These are phyloP conservation scores for Hippocampus barbouri DNA, from an alignment of 2,113 vertebrate genomes.

Conservation along the genomic window DNA sequence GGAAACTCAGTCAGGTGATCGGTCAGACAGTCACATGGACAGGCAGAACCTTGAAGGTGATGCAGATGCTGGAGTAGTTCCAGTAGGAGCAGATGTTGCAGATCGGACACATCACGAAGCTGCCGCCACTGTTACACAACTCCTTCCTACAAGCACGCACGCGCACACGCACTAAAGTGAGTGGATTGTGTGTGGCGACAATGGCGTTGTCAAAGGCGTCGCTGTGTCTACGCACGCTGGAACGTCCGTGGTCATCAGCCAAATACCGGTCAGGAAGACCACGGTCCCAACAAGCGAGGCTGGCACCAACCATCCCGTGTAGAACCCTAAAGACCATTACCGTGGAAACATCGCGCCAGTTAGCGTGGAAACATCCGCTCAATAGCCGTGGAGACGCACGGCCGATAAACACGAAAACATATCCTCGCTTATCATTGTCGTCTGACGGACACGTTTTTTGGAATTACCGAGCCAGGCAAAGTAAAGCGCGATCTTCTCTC, in stretches of 20 bases:
- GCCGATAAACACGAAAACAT: no score
- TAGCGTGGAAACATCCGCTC: conserved; percentile 19
- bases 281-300: conserved; percentile 69
- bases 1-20: neutral
- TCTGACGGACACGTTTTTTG: neutral
- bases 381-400: neutral
- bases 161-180: neutral
- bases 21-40: neutral
- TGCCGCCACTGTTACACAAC: conserved; percentile 62
- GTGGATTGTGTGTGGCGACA: no score
- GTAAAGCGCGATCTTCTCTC: conserved; percentile 75
- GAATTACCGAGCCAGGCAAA: conserved; percentile 73
- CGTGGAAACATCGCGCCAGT: neutral
- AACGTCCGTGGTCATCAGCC: conserved; percentile 65
- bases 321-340: conserved; percentile 67
- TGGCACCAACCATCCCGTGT: conserved; percentile 76
- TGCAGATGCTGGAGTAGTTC: conserved; percentile 79
- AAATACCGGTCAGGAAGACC: conserved; percentile 71
- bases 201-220: neutral
- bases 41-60: conserved; percentile 73
- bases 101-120: conserved; percentile 75
- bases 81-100: conserved; percentile 74
- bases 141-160: conserved; percentile 63
- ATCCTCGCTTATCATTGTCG: no score
- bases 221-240: conserved; percentile 66